phyloP scores from a whole-genome alignment of 2,113 vertebrate species.

The Nesoenas mayeri region DNA sequence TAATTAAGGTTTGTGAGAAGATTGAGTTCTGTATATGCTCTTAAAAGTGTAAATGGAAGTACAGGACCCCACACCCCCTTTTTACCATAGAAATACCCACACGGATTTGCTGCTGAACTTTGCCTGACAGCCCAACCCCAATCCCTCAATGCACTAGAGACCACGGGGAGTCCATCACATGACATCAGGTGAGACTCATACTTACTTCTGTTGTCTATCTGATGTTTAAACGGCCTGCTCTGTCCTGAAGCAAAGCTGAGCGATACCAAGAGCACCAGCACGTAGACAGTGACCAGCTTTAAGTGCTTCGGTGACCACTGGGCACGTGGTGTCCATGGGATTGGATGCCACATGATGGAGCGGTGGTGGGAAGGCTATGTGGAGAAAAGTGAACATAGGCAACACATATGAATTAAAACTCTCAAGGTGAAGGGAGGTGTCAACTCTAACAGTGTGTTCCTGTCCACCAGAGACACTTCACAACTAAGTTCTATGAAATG shows the following conservation, averaged over 20 bases:
- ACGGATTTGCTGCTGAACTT: background rate
- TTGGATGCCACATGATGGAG: slow-evolving; percentile 57
- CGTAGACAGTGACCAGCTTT: slow-evolving; percentile 71
- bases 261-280: slow-evolving; percentile 78
- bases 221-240: slow-evolving; percentile 82
- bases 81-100: background rate
- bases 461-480: background rate
- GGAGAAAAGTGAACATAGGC: background rate
- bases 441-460: background rate
- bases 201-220: slow-evolving; percentile 92
- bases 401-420: background rate
- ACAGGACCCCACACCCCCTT: background rate
- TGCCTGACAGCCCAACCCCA: background rate
- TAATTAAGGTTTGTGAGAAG: background rate
- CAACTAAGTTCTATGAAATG: background rate
- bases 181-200: background rate
- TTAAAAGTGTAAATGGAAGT: background rate
- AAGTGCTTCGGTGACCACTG: slow-evolving; percentile 60
- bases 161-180: fast-evolving
- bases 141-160: background rate
- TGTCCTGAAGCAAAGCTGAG: slow-evolving; percentile 74
- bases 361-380: background rate
- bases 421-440: background rate
- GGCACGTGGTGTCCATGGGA: background rate
- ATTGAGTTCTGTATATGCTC: background rate